A percentile compares a stretch with the other conserved stretches of the same genome.
These are phyloP conservation scores for Trinectes maculatus DNA, from an alignment of 2,113 vertebrate species.

Conservation along the genomic window DNA sequence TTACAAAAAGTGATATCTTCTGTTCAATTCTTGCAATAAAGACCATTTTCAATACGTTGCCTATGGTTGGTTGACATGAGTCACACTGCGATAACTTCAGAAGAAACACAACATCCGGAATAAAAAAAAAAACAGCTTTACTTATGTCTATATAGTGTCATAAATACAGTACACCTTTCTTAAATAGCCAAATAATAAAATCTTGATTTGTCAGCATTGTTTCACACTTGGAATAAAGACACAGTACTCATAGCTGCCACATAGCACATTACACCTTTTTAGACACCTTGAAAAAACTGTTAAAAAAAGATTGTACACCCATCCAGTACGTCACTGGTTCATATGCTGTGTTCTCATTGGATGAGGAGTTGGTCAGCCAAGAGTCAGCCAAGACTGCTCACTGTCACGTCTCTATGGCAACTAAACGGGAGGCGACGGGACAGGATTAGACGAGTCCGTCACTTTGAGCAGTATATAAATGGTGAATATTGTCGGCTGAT, in stretches of 20 bases:
- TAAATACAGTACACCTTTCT: slow-evolving; percentile 80
- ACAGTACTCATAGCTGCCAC: slow-evolving; percentile 86
- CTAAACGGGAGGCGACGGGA: slow-evolving; percentile 50
- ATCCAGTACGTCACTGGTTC: slow-evolving; percentile 71
- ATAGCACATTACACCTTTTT: slow-evolving; percentile 84
- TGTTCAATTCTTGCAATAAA: slow-evolving; percentile 73
- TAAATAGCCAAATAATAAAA: slow-evolving; percentile 84
- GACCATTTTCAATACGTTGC: slow-evolving; percentile 73
- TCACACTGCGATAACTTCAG: neutral
- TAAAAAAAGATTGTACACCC: slow-evolving; percentile 72
- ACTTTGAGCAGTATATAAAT: slow-evolving; percentile 60
- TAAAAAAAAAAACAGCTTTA: slow-evolving; percentile 78
- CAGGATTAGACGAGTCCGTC: slow-evolving; percentile 44
- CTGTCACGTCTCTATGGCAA: slow-evolving; percentile 64
- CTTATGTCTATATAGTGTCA: slow-evolving; percentile 80
- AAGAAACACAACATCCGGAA: slow-evolving; percentile 57
- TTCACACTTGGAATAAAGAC: slow-evolving; percentile 86
- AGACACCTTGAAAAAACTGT: slow-evolving; percentile 79
- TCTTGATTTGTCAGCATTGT: slow-evolving; percentile 85
- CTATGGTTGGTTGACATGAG: neutral
- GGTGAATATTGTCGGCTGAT: slow-evolving; percentile 70
- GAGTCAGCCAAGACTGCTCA: slow-evolving; percentile 55
- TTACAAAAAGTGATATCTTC: slow-evolving; percentile 72
- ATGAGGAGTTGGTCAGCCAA: slow-evolving; percentile 65
- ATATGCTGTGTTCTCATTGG: slow-evolving; percentile 70